phyloP scores from a whole-genome alignment of 2,113 vertebrate species.

The Zosterops japonicus region DNA sequence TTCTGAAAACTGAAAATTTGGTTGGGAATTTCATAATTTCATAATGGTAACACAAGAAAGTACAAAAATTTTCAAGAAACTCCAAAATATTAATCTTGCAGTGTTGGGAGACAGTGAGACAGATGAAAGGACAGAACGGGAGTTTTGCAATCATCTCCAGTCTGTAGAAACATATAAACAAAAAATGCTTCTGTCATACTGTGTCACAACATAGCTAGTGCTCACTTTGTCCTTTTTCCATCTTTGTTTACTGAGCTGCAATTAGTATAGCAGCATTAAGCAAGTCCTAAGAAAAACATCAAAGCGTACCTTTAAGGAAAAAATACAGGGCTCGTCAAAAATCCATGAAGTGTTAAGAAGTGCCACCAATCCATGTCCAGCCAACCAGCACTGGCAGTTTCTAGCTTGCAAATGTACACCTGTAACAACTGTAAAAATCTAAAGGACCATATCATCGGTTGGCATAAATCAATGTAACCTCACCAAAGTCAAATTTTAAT shows the following conservation, averaged over 20 bases:
- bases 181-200: not conserved
- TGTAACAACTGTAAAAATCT: not conserved
- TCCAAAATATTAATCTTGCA: not conserved
- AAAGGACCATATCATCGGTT: not conserved
- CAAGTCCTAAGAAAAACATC: not conserved
- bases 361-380: not conserved
- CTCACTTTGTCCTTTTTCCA: not conserved
- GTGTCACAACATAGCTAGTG: not conserved
- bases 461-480: slow-evolving; percentile 10
- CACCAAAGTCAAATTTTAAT: not conserved
- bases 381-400: not conserved
- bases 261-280: not conserved
- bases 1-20: not conserved
- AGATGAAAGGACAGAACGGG: not conserved
- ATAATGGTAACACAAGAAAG: not conserved
- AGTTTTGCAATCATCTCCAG: not conserved
- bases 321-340: not conserved
- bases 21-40: not conserved
- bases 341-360: not conserved
- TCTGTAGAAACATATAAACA: not conserved
- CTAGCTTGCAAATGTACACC: not conserved
- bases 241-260: not conserved
- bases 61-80: not conserved
- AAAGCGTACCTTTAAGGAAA: not conserved
- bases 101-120: not conserved